Conservation (phyloP, 2,113 vertebrate genomes). For the Phrynosoma blainvillii region DNA sequence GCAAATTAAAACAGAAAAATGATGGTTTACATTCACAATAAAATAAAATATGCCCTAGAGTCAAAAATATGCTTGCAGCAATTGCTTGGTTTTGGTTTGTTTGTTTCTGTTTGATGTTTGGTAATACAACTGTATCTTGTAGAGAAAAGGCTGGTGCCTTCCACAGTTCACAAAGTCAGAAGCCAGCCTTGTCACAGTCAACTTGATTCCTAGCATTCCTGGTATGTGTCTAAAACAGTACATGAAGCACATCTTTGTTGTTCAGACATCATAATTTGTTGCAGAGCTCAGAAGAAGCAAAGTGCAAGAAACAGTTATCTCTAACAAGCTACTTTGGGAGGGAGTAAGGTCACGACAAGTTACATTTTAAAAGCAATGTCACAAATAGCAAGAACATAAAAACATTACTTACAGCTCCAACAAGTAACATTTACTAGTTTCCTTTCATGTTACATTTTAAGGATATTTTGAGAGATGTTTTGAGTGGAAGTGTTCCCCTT, state of each 20-base stretch:
- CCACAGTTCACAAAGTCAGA: conserved; percentile 2
- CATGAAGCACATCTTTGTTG: accelerated
- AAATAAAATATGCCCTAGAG: conserved; percentile 62
- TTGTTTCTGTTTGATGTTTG: conserved; percentile 16
- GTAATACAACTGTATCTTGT: conserved; percentile 36
- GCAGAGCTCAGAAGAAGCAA: no score
- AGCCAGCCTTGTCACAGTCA: neutral
- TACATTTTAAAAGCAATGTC: no score
- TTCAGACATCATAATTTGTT: no score
- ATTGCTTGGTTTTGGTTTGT: conserved; percentile 42
- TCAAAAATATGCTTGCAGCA: conserved; percentile 58
- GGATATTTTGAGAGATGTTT: no score
- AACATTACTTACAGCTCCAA: no score
- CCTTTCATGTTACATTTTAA: no score
- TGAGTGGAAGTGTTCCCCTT: no score
- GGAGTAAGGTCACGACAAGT: no score
- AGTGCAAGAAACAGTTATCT: no score
- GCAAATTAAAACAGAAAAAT: conserved; percentile 75
- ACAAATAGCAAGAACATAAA: no score
- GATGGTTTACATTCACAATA: conserved; percentile 64
- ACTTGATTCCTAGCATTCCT: neutral
- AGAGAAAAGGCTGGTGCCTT: conserved; percentile 27
- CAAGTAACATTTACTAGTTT: no score
- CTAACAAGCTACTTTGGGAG: no score
- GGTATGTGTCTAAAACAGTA: neutral